These are phyloP conservation scores for Phataginus tricuspis DNA, from an alignment of 2,797 vertebrate genomes.

Conservation along the genomic window DNA sequence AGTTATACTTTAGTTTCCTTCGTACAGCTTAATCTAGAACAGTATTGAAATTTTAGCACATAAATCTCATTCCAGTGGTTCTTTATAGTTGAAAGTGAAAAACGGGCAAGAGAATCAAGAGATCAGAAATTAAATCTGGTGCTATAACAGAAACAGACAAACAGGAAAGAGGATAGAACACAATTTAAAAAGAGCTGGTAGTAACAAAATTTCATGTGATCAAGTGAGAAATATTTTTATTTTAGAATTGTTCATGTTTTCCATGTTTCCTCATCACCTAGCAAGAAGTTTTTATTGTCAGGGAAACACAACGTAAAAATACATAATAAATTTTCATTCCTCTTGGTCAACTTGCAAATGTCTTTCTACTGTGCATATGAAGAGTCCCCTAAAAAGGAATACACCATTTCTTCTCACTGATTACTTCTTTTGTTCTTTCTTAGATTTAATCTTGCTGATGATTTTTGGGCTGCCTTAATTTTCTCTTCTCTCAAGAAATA, in stretches of 20 bases:
- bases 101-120: constrained; percentile 4
- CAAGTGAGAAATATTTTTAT: background rate
- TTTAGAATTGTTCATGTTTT: constrained; percentile 44
- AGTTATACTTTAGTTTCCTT: constrained; percentile 34
- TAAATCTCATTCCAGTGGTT: constrained; percentile 39
- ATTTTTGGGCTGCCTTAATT: constrained; percentile 18
- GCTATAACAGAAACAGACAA: background rate
- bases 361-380: background rate
- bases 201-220: constrained; percentile 3
- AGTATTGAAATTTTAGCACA: constrained; percentile 3
- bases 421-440: constrained; percentile 28
- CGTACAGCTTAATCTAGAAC: constrained; percentile 8
- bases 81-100: constrained; percentile 3
- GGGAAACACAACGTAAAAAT: constrained; percentile 40
- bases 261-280: background rate
- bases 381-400: background rate
- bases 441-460: constrained; percentile 16
- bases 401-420: background rate
- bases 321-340: constrained; percentile 30
- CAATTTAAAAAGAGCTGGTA: background rate
- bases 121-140: constrained; percentile 23
- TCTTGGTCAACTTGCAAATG: constrained; percentile 19
- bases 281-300: constrained; percentile 16
- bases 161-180: background rate
- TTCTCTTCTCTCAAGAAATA: constrained; percentile 29